Conservation (phyloP, 53 echinoderm and acorn worm species). For the Luidia sarsii region DNA sequence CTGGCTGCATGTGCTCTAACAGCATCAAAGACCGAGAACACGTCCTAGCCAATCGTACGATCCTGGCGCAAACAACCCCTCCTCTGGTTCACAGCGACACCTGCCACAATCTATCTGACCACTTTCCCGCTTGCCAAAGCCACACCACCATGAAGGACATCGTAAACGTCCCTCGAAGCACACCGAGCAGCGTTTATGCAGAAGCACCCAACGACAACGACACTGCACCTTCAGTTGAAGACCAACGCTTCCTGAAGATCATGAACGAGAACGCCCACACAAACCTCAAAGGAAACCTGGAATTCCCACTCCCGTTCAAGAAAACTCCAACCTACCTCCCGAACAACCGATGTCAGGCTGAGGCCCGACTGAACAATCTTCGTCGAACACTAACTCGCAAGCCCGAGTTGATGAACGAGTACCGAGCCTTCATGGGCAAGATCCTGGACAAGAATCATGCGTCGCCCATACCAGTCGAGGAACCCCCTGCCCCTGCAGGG, state of each 20-base stretch:
- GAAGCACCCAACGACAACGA: slow-evolving; percentile 30
- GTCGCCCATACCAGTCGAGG: not conserved
- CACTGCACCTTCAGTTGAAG: slow-evolving; percentile 55
- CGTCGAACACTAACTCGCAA: not conserved
- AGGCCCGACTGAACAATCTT: not conserved
- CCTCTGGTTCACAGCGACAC: not conserved
- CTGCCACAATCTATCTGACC: not conserved
- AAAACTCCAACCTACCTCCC: not conserved
- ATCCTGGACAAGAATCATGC: slow-evolving; percentile 18
- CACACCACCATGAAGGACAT: slow-evolving; percentile 40
- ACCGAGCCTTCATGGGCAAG: slow-evolving; percentile 8
- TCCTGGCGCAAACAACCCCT: not conserved
- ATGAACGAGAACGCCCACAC: slow-evolving; percentile 47
- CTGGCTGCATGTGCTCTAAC: slow-evolving; percentile 46
- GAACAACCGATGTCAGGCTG: slow-evolving; percentile 7
- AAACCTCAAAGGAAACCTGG: slow-evolving; percentile 35
- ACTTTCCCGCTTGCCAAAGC: slow-evolving; percentile 30
- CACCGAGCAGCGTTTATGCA: not conserved
- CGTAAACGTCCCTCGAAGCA: not conserved
- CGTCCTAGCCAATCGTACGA: slow-evolving; percentile 31
- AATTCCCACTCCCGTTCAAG: slow-evolving; percentile 24
- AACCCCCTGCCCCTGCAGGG: not conserved
- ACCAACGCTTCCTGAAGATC: slow-evolving; percentile 27
- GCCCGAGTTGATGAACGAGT: slow-evolving; percentile 26
- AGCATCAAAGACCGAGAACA: not conserved